These are phyloP conservation scores for Trissolcus basalis DNA, from an alignment of 1,140 invertebrate genomes.

Conservation along the genomic window DNA sequence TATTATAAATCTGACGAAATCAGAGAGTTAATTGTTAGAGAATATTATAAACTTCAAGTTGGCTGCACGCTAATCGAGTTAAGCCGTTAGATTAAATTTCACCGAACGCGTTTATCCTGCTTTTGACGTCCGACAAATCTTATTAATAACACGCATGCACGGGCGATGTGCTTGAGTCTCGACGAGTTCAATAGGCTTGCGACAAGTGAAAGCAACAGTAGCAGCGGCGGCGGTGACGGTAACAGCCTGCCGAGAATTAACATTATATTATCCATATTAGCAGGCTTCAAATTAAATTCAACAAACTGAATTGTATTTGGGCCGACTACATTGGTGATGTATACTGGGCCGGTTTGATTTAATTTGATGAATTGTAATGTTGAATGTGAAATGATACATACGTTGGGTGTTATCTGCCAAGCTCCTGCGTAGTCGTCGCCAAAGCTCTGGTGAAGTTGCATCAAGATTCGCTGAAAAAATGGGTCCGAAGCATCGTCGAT, in stretches of 20 bases:
- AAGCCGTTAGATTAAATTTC: constrained; percentile 39
- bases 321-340: too few relatives aligned
- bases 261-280: too few relatives aligned
- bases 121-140: constrained; percentile 48
- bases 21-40: constrained; percentile 48
- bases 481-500: constrained; percentile 63
- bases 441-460: constrained; percentile 67
- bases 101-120: constrained; percentile 29
- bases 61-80: constrained; percentile 25
- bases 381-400: constrained; percentile 52
- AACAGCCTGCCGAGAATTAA: too few relatives aligned
- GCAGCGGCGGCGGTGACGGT: too few relatives aligned
- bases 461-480: constrained; percentile 65
- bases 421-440: constrained; percentile 68
- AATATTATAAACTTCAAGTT: constrained; percentile 44
- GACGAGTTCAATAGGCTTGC: neutral
- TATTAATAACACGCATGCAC: constrained; percentile 38
- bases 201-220: neutral
- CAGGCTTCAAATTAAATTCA: too few relatives aligned
- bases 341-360: too few relatives aligned
- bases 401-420: constrained; percentile 67
- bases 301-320: too few relatives aligned
- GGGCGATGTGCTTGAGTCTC: constrained; percentile 10
- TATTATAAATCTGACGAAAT: constrained; percentile 36
- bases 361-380: too few relatives aligned